Percentiles rank a stretch among this genome's conserved stretches.
These are phyloP conservation scores for Syrrhaptes paradoxus DNA, from an alignment of 2,113 vertebrate genomes.

Conservation along the genomic window DNA sequence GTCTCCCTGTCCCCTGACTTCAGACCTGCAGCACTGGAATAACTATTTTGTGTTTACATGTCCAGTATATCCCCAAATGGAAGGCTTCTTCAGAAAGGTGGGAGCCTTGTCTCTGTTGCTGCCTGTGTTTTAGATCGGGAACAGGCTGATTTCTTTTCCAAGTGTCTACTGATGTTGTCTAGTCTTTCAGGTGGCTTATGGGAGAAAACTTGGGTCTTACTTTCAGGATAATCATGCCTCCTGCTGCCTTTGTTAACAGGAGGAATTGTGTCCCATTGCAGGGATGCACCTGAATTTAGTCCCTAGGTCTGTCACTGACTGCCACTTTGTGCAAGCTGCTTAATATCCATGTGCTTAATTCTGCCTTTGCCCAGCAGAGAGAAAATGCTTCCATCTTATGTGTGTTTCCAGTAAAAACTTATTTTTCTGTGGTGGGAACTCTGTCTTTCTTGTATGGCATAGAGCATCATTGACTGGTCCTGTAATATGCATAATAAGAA, in stretches of 20 bases:
- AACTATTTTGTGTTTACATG: background rate
- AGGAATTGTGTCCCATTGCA: background rate
- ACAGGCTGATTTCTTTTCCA: background rate
- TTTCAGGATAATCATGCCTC: background rate
- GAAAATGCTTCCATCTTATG: background rate
- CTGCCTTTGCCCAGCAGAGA: background rate
- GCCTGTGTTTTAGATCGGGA: background rate
- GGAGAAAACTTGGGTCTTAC: background rate
- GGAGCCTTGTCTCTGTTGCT: background rate
- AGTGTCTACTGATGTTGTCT: background rate
- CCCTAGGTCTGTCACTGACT: background rate
- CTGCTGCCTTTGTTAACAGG: background rate
- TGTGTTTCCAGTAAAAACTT: background rate
- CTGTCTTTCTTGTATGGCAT: background rate
- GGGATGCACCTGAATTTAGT: background rate
- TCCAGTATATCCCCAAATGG: background rate
- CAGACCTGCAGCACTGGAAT: background rate
- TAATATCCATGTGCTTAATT: background rate
- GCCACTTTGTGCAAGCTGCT: background rate
- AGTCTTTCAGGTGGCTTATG: background rate
- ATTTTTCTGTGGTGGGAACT: background rate
- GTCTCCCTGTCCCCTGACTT: background rate
- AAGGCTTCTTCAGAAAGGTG: background rate
- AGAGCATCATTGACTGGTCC: background rate
- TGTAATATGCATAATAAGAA: background rate